phyloP scores from a whole-genome alignment of 2,888 invertebrate species.

The Polyommatus icarus region DNA sequence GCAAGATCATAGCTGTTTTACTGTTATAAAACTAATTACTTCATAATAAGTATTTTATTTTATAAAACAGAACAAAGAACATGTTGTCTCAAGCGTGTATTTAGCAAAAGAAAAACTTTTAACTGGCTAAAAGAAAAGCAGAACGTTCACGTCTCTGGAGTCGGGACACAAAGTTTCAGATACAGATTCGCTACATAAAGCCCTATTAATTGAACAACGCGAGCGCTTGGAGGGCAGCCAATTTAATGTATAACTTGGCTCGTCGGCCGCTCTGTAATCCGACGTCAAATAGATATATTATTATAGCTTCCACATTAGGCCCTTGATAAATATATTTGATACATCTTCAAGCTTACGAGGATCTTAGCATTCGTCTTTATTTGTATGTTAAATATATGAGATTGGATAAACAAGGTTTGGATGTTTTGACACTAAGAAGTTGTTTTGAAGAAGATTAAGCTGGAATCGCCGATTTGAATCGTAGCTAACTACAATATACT shows the following conservation, averaged over 20 bases:
- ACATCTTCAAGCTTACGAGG: constrained; percentile 5
- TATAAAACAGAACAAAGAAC: neutral
- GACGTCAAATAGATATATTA: constrained; percentile 66
- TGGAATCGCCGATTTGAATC: no score
- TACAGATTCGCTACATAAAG: constrained; percentile 54
- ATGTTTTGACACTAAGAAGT: no score
- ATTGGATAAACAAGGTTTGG: neutral
- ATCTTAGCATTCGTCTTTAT: constrained; percentile 1
- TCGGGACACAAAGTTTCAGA: constrained; percentile 41
- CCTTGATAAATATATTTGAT: constrained; percentile 30
- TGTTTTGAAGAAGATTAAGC: no score
- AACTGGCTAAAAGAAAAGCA: constrained; percentile 34
- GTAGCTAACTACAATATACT: no score
- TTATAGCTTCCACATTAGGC: constrained; percentile 44
- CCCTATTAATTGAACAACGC: constrained; percentile 70
- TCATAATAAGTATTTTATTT: neutral
- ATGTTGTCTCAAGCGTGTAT: constrained; percentile 15
- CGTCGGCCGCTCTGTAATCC: constrained; percentile 54
- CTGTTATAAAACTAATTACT: neutral
- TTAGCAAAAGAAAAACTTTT: constrained; percentile 33
- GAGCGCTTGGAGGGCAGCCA: constrained; percentile 65
- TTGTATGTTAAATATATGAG: neutral
- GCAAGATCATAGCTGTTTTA: no score
- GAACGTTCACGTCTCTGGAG: constrained; percentile 33
- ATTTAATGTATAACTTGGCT: constrained; percentile 76